Conservation (phyloP, 2,888 invertebrate species). For the Drosophila monieri region DNA sequence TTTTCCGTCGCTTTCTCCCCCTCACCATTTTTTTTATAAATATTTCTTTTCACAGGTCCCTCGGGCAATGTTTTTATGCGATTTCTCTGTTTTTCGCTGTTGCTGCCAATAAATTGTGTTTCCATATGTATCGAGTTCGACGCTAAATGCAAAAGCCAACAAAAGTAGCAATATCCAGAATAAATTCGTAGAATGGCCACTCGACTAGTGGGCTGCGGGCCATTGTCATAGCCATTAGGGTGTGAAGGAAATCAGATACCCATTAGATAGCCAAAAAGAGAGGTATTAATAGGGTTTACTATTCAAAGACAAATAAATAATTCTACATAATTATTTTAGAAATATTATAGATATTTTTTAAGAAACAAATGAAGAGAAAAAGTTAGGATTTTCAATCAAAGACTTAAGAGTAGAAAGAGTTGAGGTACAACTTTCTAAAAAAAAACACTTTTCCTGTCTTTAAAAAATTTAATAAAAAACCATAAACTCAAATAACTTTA, state of each 20-base stretch:
- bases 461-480: too few species aligned
- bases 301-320: too few species aligned
- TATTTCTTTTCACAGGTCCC: not conserved
- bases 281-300: not conserved
- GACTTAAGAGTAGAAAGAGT: too few species aligned
- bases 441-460: too few species aligned
- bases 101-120: constrained; percentile 28
- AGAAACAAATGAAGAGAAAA: too few species aligned
- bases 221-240: not conserved
- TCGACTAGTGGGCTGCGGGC: not conserved
- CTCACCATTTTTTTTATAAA: constrained; percentile 8
- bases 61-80: constrained; percentile 13
- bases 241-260: not conserved
- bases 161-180: not conserved
- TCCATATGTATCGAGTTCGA: constrained; percentile 19
- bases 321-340: too few species aligned
- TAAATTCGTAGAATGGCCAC: not conserved
- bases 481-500: too few species aligned
- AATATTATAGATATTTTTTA: too few species aligned
- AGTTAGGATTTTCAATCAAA: too few species aligned
- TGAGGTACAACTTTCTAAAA: too few species aligned
- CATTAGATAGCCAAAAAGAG: not conserved
- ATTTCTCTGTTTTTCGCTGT: constrained; percentile 7
- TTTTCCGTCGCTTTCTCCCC: not conserved
- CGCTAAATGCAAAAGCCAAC: constrained; percentile 18